A percentile compares a stretch with the other conserved stretches of the same genome.
Evolutionary conservation across 2,888 invertebrate species (phyloP).

Genomic region (Rhagonycha lutea): DNA sequence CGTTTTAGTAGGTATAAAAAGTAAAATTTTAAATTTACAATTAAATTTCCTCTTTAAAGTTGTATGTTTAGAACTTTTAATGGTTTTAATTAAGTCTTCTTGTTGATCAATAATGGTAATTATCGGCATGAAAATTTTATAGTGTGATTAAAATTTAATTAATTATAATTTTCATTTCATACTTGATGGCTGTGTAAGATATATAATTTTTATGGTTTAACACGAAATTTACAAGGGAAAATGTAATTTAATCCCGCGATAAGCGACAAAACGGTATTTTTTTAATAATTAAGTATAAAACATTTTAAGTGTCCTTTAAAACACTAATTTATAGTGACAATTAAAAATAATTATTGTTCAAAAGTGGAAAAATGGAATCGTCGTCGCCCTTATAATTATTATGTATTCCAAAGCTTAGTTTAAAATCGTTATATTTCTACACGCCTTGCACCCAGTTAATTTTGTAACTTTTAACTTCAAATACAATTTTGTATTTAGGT

Average conservation of each 20-base stretch:
- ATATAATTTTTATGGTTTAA: not conserved
- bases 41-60: not conserved
- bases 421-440: not conserved
- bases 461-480: not conserved
- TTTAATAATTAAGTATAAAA: not conserved
- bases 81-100: not conserved
- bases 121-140: not conserved
- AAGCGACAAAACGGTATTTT: not conserved
- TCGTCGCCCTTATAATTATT: not conserved
- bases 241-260: not conserved
- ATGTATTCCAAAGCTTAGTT: not conserved
- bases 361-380: not conserved
- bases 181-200: not conserved
- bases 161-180: not conserved
- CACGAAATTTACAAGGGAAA: not conserved
- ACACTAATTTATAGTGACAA: not conserved
- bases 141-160: not conserved
- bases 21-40: not conserved
- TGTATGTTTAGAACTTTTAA: not conserved
- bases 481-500: not conserved
- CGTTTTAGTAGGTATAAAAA: not conserved
- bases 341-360: not conserved
- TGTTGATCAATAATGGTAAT: conserved; percentile 2
- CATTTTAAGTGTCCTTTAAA: not conserved
- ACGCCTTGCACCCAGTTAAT: not conserved